Conservation (phyloP, 2,888 invertebrate species). For the Tenthredo notha region DNA sequence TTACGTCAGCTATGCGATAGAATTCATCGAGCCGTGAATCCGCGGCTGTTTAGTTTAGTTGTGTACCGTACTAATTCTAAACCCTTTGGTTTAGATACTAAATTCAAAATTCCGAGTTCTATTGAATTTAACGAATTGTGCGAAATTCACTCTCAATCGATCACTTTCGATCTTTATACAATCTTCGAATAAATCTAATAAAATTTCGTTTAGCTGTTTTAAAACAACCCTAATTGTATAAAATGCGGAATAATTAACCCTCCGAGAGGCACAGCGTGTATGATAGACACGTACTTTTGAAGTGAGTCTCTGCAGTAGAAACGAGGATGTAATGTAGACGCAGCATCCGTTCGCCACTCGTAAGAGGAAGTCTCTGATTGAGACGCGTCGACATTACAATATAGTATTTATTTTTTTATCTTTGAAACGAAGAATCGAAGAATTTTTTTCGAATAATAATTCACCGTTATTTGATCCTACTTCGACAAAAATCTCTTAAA, state of each 20-base stretch:
- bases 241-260: background rate
- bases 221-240: too few species aligned
- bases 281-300: background rate
- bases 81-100: background rate
- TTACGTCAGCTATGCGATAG: background rate
- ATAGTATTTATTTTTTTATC: background rate
- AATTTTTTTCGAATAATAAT: background rate
- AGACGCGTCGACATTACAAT: background rate
- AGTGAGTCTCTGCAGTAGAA: slow-evolving; percentile 1
- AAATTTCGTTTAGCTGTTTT: background rate
- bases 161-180: background rate
- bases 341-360: slow-evolving; percentile 26
- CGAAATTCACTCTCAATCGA: background rate
- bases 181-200: background rate
- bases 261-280: background rate
- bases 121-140: slow-evolving; percentile 25
- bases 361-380: slow-evolving; percentile 12
- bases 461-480: background rate
- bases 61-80: background rate
- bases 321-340: slow-evolving; percentile 38
- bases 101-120: background rate
- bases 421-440: background rate
- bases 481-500: background rate
- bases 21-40: slow-evolving; percentile 46
- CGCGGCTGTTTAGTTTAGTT: background rate